phyloP scores from a whole-genome alignment of 1,140 invertebrate genomes.

The Orchestia grillus region DNA sequence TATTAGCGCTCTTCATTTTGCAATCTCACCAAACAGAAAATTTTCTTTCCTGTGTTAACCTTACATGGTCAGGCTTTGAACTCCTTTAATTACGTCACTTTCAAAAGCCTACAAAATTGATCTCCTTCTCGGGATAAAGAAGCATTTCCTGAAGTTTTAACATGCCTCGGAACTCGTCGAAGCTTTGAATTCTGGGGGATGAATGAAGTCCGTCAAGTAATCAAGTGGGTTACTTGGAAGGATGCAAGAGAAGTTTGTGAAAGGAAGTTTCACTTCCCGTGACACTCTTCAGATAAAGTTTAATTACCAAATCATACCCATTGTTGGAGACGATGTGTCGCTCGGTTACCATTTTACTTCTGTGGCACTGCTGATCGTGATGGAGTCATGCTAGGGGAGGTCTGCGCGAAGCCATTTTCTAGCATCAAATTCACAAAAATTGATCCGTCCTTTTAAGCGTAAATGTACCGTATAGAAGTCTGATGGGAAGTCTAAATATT shows the following conservation, averaged over 20 bases:
- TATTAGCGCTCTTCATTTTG: too few relatives aligned
- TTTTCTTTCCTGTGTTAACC: too few relatives aligned
- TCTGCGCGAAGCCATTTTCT: too few relatives aligned
- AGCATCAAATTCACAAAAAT: too few relatives aligned
- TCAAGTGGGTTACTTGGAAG: neutral
- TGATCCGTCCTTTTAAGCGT: too few relatives aligned
- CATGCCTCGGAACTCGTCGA: neutral
- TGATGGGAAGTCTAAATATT: too few relatives aligned
- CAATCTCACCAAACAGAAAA: too few relatives aligned
- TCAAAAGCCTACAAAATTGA: neutral
- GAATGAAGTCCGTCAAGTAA: neutral
- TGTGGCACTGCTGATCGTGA: too few relatives aligned
- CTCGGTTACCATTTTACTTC: too few relatives aligned
- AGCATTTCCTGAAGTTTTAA: neutral
- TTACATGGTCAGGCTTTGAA: neutral
- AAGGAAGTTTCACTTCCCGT: neutral
- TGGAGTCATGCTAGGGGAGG: too few relatives aligned
- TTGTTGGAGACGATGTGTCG: too few relatives aligned
- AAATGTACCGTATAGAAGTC: too few relatives aligned
- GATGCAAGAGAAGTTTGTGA: neutral
- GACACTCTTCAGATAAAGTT: neutral
- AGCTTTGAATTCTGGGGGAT: neutral
- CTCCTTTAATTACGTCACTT: neutral
- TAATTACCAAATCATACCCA: neutral
- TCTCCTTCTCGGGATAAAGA: neutral